These are phyloP conservation scores for Amphilophus citrinellus DNA, from an alignment of 2,113 vertebrate genomes.

Conservation along the genomic window DNA sequence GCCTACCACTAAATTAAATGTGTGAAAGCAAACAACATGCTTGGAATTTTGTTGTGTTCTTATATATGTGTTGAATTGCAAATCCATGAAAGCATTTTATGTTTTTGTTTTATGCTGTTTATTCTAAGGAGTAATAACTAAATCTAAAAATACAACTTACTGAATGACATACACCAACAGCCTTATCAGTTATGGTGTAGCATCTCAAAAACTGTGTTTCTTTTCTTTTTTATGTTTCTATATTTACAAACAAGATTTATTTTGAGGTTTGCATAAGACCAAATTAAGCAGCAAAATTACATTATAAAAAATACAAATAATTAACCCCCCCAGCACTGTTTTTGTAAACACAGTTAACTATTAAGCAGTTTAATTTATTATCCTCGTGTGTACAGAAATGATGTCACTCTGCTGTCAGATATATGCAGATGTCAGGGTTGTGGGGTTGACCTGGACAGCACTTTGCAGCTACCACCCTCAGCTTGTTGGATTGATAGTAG, in stretches of 20 bases:
- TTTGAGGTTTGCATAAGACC: constrained; percentile 21
- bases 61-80: not conserved
- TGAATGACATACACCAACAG: constrained; percentile 41
- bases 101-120: not conserved
- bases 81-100: not conserved
- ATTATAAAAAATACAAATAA: not conserved
- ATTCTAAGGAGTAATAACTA: not conserved
- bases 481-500: not conserved
- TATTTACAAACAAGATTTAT: constrained; percentile 10
- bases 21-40: not conserved
- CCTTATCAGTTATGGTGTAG: constrained; percentile 50
- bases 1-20: not conserved
- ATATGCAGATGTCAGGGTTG: not conserved
- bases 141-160: not conserved
- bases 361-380: constrained; percentile 6
- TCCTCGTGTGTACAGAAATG: not conserved
- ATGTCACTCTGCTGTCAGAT: not conserved
- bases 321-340: not conserved
- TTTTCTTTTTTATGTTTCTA: constrained; percentile 15
- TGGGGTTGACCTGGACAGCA: not conserved
- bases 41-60: not conserved
- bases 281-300: constrained; percentile 1
- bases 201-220: not conserved
- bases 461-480: not conserved
- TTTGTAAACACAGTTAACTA: constrained; percentile 11